Evolutionary conservation across 2,888 invertebrate species (phyloP).

Genomic region (Drosophila percnosoma): DNA sequence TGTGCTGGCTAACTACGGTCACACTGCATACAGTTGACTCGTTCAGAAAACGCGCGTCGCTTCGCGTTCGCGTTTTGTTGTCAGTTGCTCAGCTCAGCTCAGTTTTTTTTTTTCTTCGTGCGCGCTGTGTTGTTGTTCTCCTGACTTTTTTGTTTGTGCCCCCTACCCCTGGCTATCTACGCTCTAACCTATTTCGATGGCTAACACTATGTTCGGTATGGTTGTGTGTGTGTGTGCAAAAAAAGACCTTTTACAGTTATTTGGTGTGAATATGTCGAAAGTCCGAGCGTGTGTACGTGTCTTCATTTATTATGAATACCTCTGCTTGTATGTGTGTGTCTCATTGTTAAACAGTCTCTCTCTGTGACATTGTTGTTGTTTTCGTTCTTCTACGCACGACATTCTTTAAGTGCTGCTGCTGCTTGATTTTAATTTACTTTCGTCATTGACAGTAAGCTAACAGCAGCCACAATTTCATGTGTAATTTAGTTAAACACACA

Average conservation of each 20-base stretch:
- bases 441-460: slow-evolving; percentile 8
- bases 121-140: slow-evolving; percentile 46
- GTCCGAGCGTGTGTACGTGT: slow-evolving; percentile 59
- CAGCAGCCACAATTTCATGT: slow-evolving; percentile 43
- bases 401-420: slow-evolving; percentile 54
- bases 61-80: slow-evolving; percentile 67
- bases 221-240: slow-evolving; percentile 39
- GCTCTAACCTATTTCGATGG: slow-evolving; percentile 27
- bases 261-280: slow-evolving; percentile 48
- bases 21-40: slow-evolving; percentile 50
- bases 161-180: slow-evolving; percentile 7
- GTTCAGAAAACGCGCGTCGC: slow-evolving; percentile 75
- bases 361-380: slow-evolving; percentile 39
- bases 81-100: slow-evolving; percentile 45
- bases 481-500: slow-evolving; percentile 15
- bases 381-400: slow-evolving; percentile 40
- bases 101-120: slow-evolving; percentile 28
- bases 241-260: slow-evolving; percentile 65
- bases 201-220: slow-evolving; percentile 37
- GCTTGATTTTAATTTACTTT: slow-evolving; percentile 43
- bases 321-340: slow-evolving; percentile 27
- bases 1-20: slow-evolving; percentile 40
- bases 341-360: slow-evolving; percentile 57
- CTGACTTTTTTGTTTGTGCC: slow-evolving; percentile 24
- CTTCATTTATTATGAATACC: slow-evolving; percentile 36